These are phyloP conservation scores for Parnassius apollo DNA, from an alignment of 2,888 invertebrate genomes.

Conservation along the genomic window DNA sequence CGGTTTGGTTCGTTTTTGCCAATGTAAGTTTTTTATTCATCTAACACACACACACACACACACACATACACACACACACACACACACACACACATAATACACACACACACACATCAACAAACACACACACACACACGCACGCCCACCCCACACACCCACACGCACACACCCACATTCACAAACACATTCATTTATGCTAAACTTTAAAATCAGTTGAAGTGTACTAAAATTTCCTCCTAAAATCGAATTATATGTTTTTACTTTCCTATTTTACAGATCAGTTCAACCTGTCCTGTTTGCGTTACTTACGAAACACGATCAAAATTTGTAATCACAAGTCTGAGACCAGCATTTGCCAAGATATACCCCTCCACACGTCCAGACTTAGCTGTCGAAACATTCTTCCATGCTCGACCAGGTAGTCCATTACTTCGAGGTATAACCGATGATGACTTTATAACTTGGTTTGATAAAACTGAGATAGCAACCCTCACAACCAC, in stretches of 20 bases:
- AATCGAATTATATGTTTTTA: not conserved
- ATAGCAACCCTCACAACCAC: conserved; percentile 68
- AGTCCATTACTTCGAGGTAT: conserved; percentile 82
- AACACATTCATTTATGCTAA: not conserved
- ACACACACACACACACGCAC: too few relatives aligned
- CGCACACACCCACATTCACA: too few relatives aligned
- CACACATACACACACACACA: too few relatives aligned
- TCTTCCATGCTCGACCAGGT: conserved; percentile 83
- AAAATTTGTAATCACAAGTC: conserved; percentile 81
- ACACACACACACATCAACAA: too few relatives aligned
- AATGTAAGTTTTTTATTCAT: conserved; percentile 70
- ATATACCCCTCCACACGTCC: conserved; percentile 83
- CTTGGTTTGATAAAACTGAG: conserved; percentile 84
- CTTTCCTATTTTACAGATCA: conserved; percentile 64
- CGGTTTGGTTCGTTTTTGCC: conserved; percentile 84
- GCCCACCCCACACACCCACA: too few relatives aligned
- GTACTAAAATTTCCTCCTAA: too few relatives aligned
- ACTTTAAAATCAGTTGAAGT: too few relatives aligned
- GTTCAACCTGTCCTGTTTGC: conserved; percentile 82
- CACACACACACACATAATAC: too few relatives aligned
- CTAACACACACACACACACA: too few relatives aligned
- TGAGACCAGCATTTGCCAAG: conserved; percentile 83
- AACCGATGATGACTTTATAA: conserved; percentile 84
- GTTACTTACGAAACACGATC: conserved; percentile 82
- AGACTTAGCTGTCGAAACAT: conserved; percentile 83